Base-by-base conservation (phyloP, 2,888 invertebrate species). In the Stegana nigrithorax region DNA sequence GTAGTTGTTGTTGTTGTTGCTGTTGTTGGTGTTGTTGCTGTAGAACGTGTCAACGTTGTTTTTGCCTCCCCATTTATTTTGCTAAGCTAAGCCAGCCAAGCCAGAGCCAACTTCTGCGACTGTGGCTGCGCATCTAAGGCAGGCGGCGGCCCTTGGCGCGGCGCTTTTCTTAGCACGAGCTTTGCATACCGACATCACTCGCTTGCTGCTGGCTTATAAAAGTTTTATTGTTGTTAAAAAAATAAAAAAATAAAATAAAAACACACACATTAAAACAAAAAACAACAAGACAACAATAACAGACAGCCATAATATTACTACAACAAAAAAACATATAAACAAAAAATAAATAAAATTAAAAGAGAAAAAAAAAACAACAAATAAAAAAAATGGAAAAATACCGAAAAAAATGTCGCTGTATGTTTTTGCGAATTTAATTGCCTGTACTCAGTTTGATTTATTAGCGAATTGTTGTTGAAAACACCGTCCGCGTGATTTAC, bases 341-440 rank as follows among this genome's bases (percentile, higher is more conserved):
- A n/a, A n/a, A n/a, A n/a, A n/a, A n/a, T n/a, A n/a, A n/a, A n/a
- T n/a, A n/a, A n/a, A n/a, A n/a, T n/a, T n/a, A n/a, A n/a, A n/a
- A n/a, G n/a, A n/a, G n/a, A 45, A 10, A 45, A 21, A 2, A 42
- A n/a, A 2, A 25, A 51, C 25, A 51, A 27, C n/a, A 51, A 27
- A 14, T 27, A 51, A n/a, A 51, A 51, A 21, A 45, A 42, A 7
- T 2, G 2, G 8, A 12, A 32, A 60, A 21, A 62, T 65, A 45
- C 10, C 12, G 19, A 45, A 45, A 32, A 66, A 66, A 72, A 72
- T 76, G 71, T 75, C 66, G 66, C 64, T 70, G 56, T 66, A 51
- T 70, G 44, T 50, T 53, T 73, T 78, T 79, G 79, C 78, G 73
- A 73, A 78, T 78, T 78, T 78, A 80, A 80, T 80, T 80, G 80